Evolutionary conservation across 2,797 vertebrate genomes (phyloP), one percentile per base, ranked within the genome.

Genomic region (Scarus forsteni): DNA sequence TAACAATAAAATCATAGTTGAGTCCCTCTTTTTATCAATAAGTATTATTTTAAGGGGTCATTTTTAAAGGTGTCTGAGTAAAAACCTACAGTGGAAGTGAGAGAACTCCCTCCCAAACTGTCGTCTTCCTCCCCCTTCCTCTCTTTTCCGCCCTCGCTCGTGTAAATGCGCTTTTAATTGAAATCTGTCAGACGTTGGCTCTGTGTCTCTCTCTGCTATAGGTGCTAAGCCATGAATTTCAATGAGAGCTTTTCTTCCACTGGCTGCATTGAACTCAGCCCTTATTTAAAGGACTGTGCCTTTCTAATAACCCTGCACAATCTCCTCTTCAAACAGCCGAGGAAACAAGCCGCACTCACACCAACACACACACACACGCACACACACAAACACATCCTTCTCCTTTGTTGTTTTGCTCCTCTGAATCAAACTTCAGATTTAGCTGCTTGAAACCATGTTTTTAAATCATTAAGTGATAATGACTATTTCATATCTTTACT

Each of bases 191-290:
- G 85, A 85, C 81, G 85, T 76, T 85, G 77, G 83, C 80, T 91
- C 80, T 44, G 70, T 56, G 45, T 79, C 66, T 73, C 54, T 57
- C 87, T 85, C 81, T 85, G 87, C 90, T 89, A 93, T 92, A 95
- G 89, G 89, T 94, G 92, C 89, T 93, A 93, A 94, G 93, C 94
- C 93, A 94, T 94, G 94, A 94, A 96, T 96, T 95, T 95, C 93
- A 95, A 95, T 95, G 89, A 95, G 91, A 83, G 70, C 85, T 90
- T 92, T 84, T 93, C 90, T 95, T 92, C 65, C 72, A 69, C 84
- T 65, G 73, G 73, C 80, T 80, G 86, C 82, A 93, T 91, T 93
- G 76, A 93, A 86, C 75, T 88, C 83, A 1, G 4, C 14, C 83
- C 88, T 90, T 85, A 91, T 74, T 92, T 90, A 87, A 44, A 90